Base-by-base conservation (phyloP, 2,113 vertebrate genomes). In the Tenrec ecaudatus region DNA sequence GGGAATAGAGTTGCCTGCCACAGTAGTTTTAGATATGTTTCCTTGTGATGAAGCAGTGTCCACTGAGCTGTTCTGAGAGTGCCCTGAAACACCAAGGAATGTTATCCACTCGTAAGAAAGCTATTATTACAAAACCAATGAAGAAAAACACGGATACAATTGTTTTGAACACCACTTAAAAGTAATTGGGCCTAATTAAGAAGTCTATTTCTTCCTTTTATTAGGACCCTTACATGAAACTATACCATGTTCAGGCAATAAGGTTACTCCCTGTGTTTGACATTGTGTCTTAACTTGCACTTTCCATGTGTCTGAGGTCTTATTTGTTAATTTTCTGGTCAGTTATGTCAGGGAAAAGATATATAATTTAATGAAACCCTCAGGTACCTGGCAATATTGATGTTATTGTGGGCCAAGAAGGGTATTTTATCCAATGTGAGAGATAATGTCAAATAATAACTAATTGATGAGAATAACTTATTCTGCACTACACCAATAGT, bases 1-100 rank as follows among this genome's bases (percentile, higher is more conserved):
- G n/a, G 8, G 92, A 95, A 94, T 93, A 88, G 71, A 57, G 86
- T 95, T 96, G 91, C 82, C 27, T 86, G 31, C 36, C 62, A 79
- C 3, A 19, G 6, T n/a, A n/a, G 9, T 76, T 85, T 85, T 90
- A 66, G 60, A 27, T 85, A 86, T 95, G 47, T 75, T 40, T 81
- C 90, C 73, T 80, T 88, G 80, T 95, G 31, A 91, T 23, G 89
- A 88, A 91, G 25, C 92, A 94, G 78, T 85, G 68, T 68, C 81
- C 33, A 88, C 23, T 10, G 78, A 76, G 66, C 53, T 27, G 6
- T 5, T 93, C 19, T 79, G 7, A 69, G 60, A 79, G 11, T 80
- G 17, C 58, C 47, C 16, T 83, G 6, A 79, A 86, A 62, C 27
- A 79, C 14, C 14, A 62, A 85, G 73, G 64, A 88, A 80, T 84